Base-by-base conservation (phyloP, 2,888 invertebrate genomes). In the Itoplectis maculator region DNA sequence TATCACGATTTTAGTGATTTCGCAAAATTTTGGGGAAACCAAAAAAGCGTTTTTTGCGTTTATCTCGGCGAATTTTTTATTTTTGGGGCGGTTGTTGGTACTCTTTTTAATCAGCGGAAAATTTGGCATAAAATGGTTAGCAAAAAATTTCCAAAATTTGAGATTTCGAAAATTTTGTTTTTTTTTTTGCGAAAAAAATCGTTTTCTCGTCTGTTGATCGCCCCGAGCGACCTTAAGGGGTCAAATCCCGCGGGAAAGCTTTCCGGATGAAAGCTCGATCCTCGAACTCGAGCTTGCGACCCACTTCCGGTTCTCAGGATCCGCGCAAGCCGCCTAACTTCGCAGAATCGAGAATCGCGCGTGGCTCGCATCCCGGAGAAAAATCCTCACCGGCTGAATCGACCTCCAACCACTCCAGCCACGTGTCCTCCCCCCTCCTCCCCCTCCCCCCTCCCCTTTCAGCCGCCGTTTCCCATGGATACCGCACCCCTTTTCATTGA, bases 201-300 rank as follows among this genome's bases (percentile, higher is more conserved):
- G 29, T 2, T 29, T 56, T 66, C 15, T 18, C 40, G 65, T 15
- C 20, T 40, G 76, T 76, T 23, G 59, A 76, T 74, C 61, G 69
- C 37, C 13, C 51, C 37, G 72, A 7, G n/a, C n/a, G n/a, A n/a
- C n/a, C n/a, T n/a, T n/a, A n/a, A n/a, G n/a, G n/a, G n/a, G n/a
- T n/a, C n/a, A n/a, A 66, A 59, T 37, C 72, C 79, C 66, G 40
- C 13, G 45, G 54, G 49, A 37, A 29, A 63, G 15, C 61, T 69
- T 23, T 11, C 47, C 15, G n/a, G 18, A 23, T 2, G 18, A 15
- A 54, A 69, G 61, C 63, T 69, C 77, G 69, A 63, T 81, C 56
- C 37, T n/a, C 45, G 61, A 13, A 29, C 29, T 13, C 23, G 37
- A 20, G n/a, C 51, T 45, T 8, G 56, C 68, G 56, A 23, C 42